Base-by-base conservation (phyloP, 2,888 invertebrate species). In the Diplazon laetatorius region DNA sequence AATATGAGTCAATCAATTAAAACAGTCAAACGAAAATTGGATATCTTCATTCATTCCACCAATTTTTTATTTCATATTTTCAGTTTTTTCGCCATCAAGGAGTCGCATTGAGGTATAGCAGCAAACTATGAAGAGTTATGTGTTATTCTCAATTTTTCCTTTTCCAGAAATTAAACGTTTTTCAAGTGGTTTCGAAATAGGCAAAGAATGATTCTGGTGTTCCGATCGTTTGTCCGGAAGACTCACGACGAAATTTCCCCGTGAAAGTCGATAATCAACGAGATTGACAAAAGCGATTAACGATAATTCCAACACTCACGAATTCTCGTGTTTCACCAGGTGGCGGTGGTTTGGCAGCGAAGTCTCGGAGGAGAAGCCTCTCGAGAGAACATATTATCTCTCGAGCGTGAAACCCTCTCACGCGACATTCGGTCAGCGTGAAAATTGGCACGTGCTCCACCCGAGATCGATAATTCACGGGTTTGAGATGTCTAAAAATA, bases 361-460 rank as follows among this genome's bases (percentile, higher is more conserved):
- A 68, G 74, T 50, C 65, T n/a, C 25, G 14, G 69, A 59, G 50
- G 37, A n/a, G n/a, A 50, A 42, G 39, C 25, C 52, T 39, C 66
- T 65, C 22, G 57, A 59, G 44, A 48, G 37, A 55, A 35, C 57
- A n/a, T n/a, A n/a, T n/a, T n/a, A n/a, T 48, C 48, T 59, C 68
- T 14, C 42, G 69, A 46, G n/a, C 37, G 48, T 14, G 6, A 65
- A 48, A 48, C 2, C 30, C 6, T 30, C 1, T 52, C 55, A 1
- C 30, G 30, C 35, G 55, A 30, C 14, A 52, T 30, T 55, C 30
- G 30, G n/a, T 14, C 14, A 62, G 44, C 57, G 20, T 62, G 20
- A 55, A 57, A 77, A 68, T 62, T 72, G 72, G 66, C 76, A 72
- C 76, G 46, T 30, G 55, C 44, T 10, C 48, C 66, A 62, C 25